Evolutionary conservation across 2,797 vertebrate genomes (phyloP), one percentile per base, ranked within the genome.

Genomic region (Amniataba percoides): DNA sequence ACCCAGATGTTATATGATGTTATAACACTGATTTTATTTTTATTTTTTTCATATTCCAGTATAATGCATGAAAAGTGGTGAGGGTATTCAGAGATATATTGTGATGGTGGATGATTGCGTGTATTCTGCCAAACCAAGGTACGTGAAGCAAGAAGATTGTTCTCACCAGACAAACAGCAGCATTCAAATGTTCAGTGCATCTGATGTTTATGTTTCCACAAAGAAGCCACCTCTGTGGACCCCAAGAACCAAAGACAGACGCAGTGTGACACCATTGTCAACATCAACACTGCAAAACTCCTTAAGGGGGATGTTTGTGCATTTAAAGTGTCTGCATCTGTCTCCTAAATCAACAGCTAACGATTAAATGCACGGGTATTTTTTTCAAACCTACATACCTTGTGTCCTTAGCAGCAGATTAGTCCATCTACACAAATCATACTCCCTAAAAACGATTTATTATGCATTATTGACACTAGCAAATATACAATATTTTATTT

Each of bases 51-150:
- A 0, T 0, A 56, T 51, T 59, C 1, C 14, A 18, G 36, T 40
- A 53, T 51, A 67, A 60, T 52, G 13, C 6, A 49, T 31, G 9
- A 18, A 57, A 40, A 25, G 25, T 0, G 57, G 11, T 14, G 23
- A 66, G 11, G 23, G 23, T 14, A 2, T 36, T 45, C 14, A 18
- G 39, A 25, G 19, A 23, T 12, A 31, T 43, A 18, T 21, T 25
- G 5, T 1, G 1, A 39, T 11, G 42, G 42, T 10, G 1, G n/a
- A 14, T 13, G 40, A 21, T 27, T 40, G 8, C 58, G 56, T 36
- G 6, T 39, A 46, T 34, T 39, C n/a, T 53, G n/a, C 27, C 25
- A 56, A 16, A n/a, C 40, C 15, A 62, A 67, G 74, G 65, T 51
- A 66, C 0, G 3, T 27, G 18, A 39, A 16, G 13, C 51, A 25